Evolutionary conservation across 2,113 vertebrate species (phyloP).

Genomic region (Syrmaticus mikado): DNA sequence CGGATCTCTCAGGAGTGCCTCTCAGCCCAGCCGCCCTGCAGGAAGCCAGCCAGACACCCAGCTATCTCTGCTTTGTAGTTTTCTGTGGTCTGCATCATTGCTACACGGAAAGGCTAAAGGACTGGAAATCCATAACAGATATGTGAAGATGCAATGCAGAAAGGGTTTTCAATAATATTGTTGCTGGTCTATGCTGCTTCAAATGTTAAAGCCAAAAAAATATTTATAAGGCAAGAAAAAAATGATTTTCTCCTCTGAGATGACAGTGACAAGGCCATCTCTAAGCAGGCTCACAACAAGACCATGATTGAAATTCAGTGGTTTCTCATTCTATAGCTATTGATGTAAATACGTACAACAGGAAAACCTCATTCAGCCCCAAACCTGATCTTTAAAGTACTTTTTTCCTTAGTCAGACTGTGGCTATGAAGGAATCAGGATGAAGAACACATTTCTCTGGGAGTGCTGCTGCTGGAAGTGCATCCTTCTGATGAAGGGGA

Average conservation of each 20-base stretch:
- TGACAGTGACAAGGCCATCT: background rate
- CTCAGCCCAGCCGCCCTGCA: background rate
- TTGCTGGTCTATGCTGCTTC: conserved; percentile 1
- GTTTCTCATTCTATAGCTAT: background rate
- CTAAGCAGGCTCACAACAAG: background rate
- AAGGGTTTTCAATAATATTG: conserved; percentile 11
- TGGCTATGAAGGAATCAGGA: background rate
- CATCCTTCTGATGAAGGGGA: too few relatives aligned
- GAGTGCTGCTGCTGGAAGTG: background rate
- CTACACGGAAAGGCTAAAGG: background rate
- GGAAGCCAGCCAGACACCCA: background rate
- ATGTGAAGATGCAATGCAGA: background rate
- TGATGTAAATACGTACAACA: background rate
- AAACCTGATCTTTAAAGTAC: background rate
- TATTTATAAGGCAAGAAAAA: background rate
- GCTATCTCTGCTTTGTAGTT: fast-evolving
- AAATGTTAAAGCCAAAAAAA: background rate
- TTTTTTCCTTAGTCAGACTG: background rate
- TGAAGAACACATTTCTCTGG: background rate
- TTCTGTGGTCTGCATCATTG: background rate
- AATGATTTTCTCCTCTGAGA: background rate
- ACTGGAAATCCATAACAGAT: background rate
- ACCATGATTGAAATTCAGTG: background rate
- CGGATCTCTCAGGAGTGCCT: background rate
- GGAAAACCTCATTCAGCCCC: background rate